These are phyloP conservation scores for Diadegma fenestrale DNA, from an alignment of 2,888 invertebrate species.

Conservation along the genomic window DNA sequence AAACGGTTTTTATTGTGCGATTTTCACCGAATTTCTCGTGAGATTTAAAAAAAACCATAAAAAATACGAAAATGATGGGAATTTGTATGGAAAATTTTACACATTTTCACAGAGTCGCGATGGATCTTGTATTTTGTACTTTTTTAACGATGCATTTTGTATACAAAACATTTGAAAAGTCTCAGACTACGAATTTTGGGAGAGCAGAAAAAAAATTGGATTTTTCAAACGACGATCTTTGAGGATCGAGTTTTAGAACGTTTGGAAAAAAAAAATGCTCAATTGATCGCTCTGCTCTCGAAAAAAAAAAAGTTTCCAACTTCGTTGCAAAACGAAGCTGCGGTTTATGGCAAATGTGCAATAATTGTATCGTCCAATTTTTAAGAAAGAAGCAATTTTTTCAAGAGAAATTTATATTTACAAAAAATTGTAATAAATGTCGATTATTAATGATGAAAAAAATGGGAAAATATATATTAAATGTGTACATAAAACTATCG, in stretches of 20 bases:
- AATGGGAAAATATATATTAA: constrained; percentile 71
- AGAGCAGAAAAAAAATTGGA: constrained; percentile 69
- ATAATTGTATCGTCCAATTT: constrained; percentile 78
- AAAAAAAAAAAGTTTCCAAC: constrained; percentile 38
- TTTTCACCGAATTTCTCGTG: constrained; percentile 33
- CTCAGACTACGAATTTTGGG: constrained; percentile 59
- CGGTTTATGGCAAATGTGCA: constrained; percentile 76
- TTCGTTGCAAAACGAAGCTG: constrained; percentile 68
- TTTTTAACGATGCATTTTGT: constrained; percentile 82
- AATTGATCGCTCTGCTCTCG: constrained; percentile 72
- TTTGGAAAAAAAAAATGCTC: constrained; percentile 40
- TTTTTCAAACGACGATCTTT: constrained; percentile 56
- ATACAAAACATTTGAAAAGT: constrained; percentile 71
- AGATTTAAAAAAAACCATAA: constrained; percentile 13
- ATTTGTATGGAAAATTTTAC: constrained; percentile 67
- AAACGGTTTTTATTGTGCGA: constrained; percentile 36
- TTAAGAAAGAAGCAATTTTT: constrained; percentile 61
- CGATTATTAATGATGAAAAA: constrained; percentile 66
- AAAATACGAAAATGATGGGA: constrained; percentile 6
- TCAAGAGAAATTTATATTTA: constrained; percentile 74
- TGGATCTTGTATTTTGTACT: constrained; percentile 81
- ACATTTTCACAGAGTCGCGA: constrained; percentile 78
- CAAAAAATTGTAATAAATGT: constrained; percentile 73
- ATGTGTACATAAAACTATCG: constrained; percentile 72
- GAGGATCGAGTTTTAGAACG: constrained; percentile 13